Evolutionary conservation across 2,113 vertebrate species (phyloP), one percentile per base, ranked within the genome.

Genomic region (Actenoides lindsayi): DNA sequence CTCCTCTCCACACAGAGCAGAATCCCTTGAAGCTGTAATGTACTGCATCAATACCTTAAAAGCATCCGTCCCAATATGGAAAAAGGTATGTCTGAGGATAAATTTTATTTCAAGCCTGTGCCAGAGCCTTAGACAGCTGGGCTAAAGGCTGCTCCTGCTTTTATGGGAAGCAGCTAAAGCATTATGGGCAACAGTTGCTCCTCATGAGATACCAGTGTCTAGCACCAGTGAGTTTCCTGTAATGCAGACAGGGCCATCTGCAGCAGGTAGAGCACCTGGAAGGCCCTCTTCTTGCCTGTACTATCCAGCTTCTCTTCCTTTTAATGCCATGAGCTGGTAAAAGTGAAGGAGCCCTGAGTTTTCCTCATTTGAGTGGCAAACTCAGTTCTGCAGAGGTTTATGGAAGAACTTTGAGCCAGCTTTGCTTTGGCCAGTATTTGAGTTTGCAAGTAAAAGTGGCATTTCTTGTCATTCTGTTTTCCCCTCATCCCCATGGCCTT

Each of bases 21-120:
- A 99, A 9, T 98, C 99, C 42, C 98, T 99, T 70, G 98, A 98
- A 91, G 99, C 99, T 42, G 98, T 99, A 65, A 98, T 62, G 48
- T 98, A 98, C 90, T 98, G 98, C 96, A 98, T 99, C 69, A 96
- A 98, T 33, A 96, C 97, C 60, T 98, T 99, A 88, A 99, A 99
- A 98, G 98, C 99, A 69, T 98, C 82, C 1, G 96, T 99, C 27
- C 99, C 99, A 53, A 99, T 99, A 94, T 99, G 99, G 99, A 99
- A 99, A 96, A 99, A 99, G 98, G 99, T 99, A 93, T 48, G 89
- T 91, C 6, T 89, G 64, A 24, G 33, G 18, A 51, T 5, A 60
- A 39, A 71, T 39, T 53, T 62, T 15, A 20, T 68, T 94, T 54
- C 77, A 75, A 50, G 48, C 20, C 39, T 83, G 1, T 46, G 41